Base-by-base conservation (phyloP, 92 coral and sea anemone species). In the Actinostola sp. region DNA sequence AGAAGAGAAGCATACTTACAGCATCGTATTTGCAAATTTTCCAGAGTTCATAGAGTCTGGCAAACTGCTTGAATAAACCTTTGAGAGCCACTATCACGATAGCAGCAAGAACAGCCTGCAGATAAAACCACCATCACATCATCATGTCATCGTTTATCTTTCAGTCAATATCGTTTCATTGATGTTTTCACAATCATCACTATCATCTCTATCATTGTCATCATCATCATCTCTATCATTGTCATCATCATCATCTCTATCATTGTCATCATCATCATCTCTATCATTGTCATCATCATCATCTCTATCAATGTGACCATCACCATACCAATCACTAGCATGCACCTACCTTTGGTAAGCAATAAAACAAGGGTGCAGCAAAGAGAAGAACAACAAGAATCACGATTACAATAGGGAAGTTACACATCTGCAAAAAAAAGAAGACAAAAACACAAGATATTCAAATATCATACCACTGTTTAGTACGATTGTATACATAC, bases 21-120 rank as follows among this genome's bases (percentile, higher is more conserved):
- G 98, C 97, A 85, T 94, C 98, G 13, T 72, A 69, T 56, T 88
- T 89, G 44, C 92, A 91, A n/a, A 94, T 85, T 30, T 76, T 81
- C 94, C 98, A 87, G 14, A 94, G 82, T 29, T 78, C 71, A 58
- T 51, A 69, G 17, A 94, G 75, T 42, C 93, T 78, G 28, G 78
- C 48, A 76, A 94, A 94, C 87, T 94, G 98, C 45, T 49, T 67
- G 83, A 94, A 82, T 53, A 94, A 79, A 33, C 97, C 91, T 42
- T 88, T 88, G 5, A 94, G 78, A 21, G 98, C 96, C 23, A 94
- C 98, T 27, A 94, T 79, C 3, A 94, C 85, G 3, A 87, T 71
- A 48, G 94, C 97, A 21, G 98, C 98, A 31, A 94, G 85, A 30
- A 94, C 89, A 0, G 98, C 97, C 94, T 90, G 64, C 27, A 34